phyloP scores from a whole-genome alignment of 2,797 vertebrate species.

The Carapus acus region DNA sequence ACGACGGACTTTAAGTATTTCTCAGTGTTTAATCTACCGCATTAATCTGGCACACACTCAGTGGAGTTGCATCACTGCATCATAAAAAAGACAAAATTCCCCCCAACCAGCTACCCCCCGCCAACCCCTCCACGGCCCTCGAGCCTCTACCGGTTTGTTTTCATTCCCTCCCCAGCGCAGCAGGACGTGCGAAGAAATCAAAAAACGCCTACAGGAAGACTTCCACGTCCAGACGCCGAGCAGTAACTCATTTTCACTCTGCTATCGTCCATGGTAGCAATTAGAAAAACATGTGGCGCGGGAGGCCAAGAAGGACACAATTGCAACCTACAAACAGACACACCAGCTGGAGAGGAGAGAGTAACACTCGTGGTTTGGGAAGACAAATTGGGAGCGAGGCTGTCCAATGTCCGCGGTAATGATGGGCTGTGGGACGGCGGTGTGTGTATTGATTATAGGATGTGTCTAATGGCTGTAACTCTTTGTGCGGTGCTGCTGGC shows the following conservation, averaged over 20 bases:
- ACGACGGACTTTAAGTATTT: slow-evolving; percentile 36
- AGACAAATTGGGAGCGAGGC: slow-evolving; percentile 50
- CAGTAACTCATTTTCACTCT: slow-evolving; percentile 45
- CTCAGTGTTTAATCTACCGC: slow-evolving; percentile 32
- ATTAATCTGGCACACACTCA: neutral
- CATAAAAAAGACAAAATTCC: neutral
- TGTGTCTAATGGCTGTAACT: slow-evolving; percentile 70
- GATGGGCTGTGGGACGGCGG: slow-evolving; percentile 53
- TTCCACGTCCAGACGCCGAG: slow-evolving; percentile 38
- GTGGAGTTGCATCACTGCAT: slow-evolving; percentile 11
- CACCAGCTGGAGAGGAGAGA: slow-evolving; percentile 61
- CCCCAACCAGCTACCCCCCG: neutral
- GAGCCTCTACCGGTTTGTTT: slow-evolving; percentile 3
- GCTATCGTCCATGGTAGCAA: slow-evolving; percentile 63
- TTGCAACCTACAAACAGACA: slow-evolving; percentile 60
- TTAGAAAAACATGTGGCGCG: slow-evolving; percentile 68
- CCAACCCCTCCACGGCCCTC: slow-evolving; percentile 11
- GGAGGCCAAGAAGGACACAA: slow-evolving; percentile 50
- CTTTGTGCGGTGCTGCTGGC: slow-evolving; percentile 54
- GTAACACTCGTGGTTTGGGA: slow-evolving; percentile 54
- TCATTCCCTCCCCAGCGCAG: slow-evolving; percentile 17
- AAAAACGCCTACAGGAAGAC: slow-evolving; percentile 25
- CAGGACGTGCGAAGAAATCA: slow-evolving; percentile 32
- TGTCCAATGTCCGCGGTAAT: slow-evolving; percentile 60
- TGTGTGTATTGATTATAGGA: slow-evolving; percentile 75